phyloP scores from a whole-genome alignment of 2,113 vertebrate genomes.

The Ariopsis seemanni region DNA sequence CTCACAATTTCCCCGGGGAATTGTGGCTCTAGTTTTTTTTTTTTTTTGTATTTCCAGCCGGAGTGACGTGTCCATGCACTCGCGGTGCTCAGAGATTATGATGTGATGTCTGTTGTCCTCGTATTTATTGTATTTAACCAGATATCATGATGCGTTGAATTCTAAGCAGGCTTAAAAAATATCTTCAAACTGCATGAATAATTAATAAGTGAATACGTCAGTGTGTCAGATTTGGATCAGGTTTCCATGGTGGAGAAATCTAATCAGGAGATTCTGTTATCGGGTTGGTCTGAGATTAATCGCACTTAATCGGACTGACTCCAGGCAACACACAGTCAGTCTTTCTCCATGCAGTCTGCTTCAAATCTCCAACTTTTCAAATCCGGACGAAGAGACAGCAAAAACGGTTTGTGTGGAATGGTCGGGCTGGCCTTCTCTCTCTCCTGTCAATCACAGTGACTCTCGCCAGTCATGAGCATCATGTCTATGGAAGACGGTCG shows the following conservation, averaged over 20 bases:
- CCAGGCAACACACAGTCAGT: background rate
- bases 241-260: background rate
- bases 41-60: background rate
- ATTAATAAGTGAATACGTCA: constrained; percentile 16
- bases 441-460: too few species aligned
- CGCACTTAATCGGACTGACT: background rate
- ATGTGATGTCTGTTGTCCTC: too few species aligned
- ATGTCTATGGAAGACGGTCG: too few species aligned
- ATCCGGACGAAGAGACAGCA: too few species aligned
- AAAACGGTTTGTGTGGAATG: too few species aligned
- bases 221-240: background rate
- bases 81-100: too few species aligned
- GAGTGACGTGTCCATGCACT: background rate
- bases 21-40: too few species aligned
- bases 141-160: background rate
- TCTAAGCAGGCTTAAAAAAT: background rate
- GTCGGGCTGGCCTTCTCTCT: too few species aligned
- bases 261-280: background rate
- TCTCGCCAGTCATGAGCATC: too few species aligned
- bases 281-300: background rate
- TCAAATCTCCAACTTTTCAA: background rate
- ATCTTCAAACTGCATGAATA: background rate
- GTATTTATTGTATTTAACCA: background rate
- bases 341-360: background rate
- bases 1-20: too few species aligned